Evolutionary conservation across 1,140 invertebrate species (phyloP), one percentile per base, ranked within the genome.

Genomic region (Hyphantria cunea): DNA sequence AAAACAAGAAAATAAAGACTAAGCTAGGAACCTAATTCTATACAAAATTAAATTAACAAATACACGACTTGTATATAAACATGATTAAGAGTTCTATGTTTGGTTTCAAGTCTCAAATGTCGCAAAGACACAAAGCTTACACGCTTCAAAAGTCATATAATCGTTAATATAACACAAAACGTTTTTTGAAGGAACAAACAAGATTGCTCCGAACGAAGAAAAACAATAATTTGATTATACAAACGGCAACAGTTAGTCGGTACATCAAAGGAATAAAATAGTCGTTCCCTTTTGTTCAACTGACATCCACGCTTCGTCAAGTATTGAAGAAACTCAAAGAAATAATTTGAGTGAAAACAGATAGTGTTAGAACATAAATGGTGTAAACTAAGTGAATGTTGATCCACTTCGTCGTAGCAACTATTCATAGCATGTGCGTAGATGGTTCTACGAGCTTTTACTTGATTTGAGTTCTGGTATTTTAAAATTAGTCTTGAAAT

Each of bases 171-270:
- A 34, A 56, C 42, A 34, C 47, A 8, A 14, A 1, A 15, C 33
- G 34, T 56, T 56, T 56, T 39, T 47, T 56, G 41, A 7, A 17
- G 17, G 6, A 13, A 44, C 32, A 56, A 56, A 56, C 14, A 47
- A 56, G 11, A 56, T 48, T 37, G 8, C n/a, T 37, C 10, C 1
- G 17, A 25, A 5, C 17, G 1, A 25, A 25, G 44, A n/a, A 15
- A 33, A 47, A 47, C 17, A 48, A 32, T 56, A 37, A 56, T 48
- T 56, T 32, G 44, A 56, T 56, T 56, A 13, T 10, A 32, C n/a
- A 50, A 44, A 55, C 17, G 17, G 2, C 9, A n/a, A 12, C 50
- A 39, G 14, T 44, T n/a, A 44, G 42, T 12, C 13, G 42, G n/a
- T 13, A 44, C 42, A 15, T 15, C 34, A 37, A 37, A 37, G 34